Base-by-base conservation (phyloP, 92 coral and sea anemone species). In the Zoanthus solanderi region DNA sequence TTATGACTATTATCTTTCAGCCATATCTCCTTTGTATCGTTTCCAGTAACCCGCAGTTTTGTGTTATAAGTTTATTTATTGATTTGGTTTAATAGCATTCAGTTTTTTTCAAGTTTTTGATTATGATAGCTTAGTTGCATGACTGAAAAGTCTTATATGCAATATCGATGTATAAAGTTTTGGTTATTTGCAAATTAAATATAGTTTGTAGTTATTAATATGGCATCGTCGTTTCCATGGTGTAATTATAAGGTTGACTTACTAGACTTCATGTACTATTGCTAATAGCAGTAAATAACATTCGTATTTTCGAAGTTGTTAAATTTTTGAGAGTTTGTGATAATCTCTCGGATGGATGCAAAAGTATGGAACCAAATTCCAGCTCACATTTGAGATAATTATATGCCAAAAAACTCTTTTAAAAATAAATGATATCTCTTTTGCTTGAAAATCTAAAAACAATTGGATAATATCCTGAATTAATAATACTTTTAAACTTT, bases 151-250 rank as follows among this genome's bases (percentile, higher is more conserved):
- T 18, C 0, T 45, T 72, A 34, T 72, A 0, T 58, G 65, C 23
- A 58, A 58, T 58, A 58, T 14, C 17, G 42, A 37, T 13, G n/a
- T 18, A 58, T 58, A 58, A 58, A 14, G 4, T 63, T 63, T n/a
- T 63, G 69, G 69, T 63, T 63, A 63, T 16, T 63, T 23, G 16
- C 79, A 75, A 47, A 74, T 74, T 74, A 78, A 50, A 63, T 17
- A n/a, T 63, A 16, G 30, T 37, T 58, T 66, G 73, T 44, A 28
- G 42, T 69, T 30, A 23, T 23, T 29, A 13, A 34, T 69, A 65
- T 44, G 32, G 57, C 57, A 68, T 48, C 42, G 63, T 65, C 44
- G 85, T 81, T 81, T 81, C 85, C 85, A 81, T 81, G 85, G 85
- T 66, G 85, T 81, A 67, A 28, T 7, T 50, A 7, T 50, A 50